A percentile compares a stretch with the other conserved stretches of the same genome.
These are phyloP conservation scores for Botia almorhae DNA, from an alignment of 2,797 vertebrate genomes.

Conservation along the genomic window DNA sequence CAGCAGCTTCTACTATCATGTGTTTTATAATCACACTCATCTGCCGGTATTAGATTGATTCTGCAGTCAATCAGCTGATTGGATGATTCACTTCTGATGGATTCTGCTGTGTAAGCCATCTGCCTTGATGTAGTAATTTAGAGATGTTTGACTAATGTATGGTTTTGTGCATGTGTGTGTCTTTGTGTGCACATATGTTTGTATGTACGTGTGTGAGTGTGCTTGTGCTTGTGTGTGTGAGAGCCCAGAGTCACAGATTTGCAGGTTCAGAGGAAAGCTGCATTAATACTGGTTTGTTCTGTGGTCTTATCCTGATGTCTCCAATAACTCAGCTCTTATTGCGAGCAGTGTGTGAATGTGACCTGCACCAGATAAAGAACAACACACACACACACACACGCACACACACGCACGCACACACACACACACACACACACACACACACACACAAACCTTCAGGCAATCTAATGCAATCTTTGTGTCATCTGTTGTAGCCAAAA, in stretches of 20 bases:
- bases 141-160: too few relatives aligned
- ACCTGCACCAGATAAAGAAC: conserved; percentile 37
- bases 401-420: too few relatives aligned
- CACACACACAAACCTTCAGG: conserved; percentile 14
- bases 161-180: too few relatives aligned
- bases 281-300: conserved; percentile 16
- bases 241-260: conserved; percentile 29
- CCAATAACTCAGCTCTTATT: conserved; percentile 50
- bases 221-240: background rate
- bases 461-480: background rate
- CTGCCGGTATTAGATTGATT: too few relatives aligned
- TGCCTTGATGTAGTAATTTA: too few relatives aligned
- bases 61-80: too few relatives aligned
- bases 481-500: too few relatives aligned
- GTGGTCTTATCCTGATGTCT: conserved; percentile 29
- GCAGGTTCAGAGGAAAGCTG: background rate
- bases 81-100: too few relatives aligned
- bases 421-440: too few relatives aligned
- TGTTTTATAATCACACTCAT: too few relatives aligned
- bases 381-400: background rate
- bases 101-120: too few relatives aligned
- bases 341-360: conserved; percentile 24
- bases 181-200: background rate
- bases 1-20: background rate
- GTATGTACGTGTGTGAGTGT: too few relatives aligned